Evolutionary conservation across 2,888 invertebrate species (phyloP).

Genomic region (Axea sp.): DNA sequence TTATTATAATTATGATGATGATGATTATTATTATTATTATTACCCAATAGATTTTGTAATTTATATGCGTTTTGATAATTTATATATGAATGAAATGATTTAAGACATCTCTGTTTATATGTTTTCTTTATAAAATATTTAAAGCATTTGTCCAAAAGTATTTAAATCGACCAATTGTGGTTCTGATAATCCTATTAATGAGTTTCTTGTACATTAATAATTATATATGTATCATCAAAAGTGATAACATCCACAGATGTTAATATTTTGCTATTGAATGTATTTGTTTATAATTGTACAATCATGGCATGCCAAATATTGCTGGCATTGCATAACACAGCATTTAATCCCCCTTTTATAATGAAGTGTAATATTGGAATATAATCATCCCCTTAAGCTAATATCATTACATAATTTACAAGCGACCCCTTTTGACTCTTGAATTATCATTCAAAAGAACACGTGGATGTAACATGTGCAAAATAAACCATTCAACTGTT

Average conservation of each 20-base stretch:
- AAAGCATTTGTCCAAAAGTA: too few species aligned
- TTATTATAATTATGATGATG: too few species aligned
- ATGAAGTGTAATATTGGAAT: slow-evolving; percentile 18
- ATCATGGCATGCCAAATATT: slow-evolving; percentile 29
- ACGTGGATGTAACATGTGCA: not conserved
- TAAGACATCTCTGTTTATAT: too few species aligned
- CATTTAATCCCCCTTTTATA: slow-evolving; percentile 21
- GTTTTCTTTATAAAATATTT: too few species aligned
- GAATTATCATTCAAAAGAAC: slow-evolving; percentile 22
- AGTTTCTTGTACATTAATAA: slow-evolving; percentile 17
- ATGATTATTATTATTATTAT: too few species aligned
- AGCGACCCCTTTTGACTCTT: slow-evolving; percentile 24
- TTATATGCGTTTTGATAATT: too few species aligned
- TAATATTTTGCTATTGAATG: not conserved
- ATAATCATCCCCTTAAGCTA: slow-evolving; percentile 43
- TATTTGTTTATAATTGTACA: slow-evolving; percentile 14
- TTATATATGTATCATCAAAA: not conserved
- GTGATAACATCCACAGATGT: slow-evolving; percentile 13
- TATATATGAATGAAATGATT: too few species aligned
- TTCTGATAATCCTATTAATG: too few species aligned
- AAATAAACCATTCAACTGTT: not conserved
- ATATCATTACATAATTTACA: slow-evolving; percentile 35
- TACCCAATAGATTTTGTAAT: too few species aligned
- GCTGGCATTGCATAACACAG: slow-evolving; percentile 30
- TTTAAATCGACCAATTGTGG: too few species aligned